Base-by-base conservation (phyloP, 1,140 invertebrate genomes). In the Drosophila bifasciata region DNA sequence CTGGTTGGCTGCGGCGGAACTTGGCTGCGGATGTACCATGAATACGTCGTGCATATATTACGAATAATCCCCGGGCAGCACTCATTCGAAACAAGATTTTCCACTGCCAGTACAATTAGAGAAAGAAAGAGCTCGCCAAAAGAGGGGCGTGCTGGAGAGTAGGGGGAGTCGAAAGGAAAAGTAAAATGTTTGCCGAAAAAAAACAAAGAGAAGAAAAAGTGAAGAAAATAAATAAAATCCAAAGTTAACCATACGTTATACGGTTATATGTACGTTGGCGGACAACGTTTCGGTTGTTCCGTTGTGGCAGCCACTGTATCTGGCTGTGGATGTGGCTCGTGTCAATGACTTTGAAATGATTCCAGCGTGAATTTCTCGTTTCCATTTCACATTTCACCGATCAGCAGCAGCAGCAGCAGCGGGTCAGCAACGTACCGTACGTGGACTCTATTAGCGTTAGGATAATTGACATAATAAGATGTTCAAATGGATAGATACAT, bases 261-360 rank as follows among this genome's bases (percentile, higher is more conserved):
- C 43, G 36, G 36, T 23, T 8, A 45, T 32, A 40, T 46, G 44
- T 50, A 40, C 53, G 44, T 50, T 40, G 49, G 63, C 51, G 59
- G 60, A 66, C 73, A 75, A 71, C 67, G 61, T 61, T 58, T 63
- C 61, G 46, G 39, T 36, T 39, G 67, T 58, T 63, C 61, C 51
- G 39, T 36, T 39, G 49, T 21, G 36, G 41, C 48, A 19, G 59
- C 48, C 53, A 39, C 56, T 45, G 69, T 57, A 41, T 59, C 32
- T 15, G 46, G 28, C 28, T 7, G 32, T 32, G 28, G 28, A 9
- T 11, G 9, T n/a, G 17, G 28, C 51, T 43, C 75, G 74, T 86
- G 83, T 88, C 83, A 86, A 83, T 86, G 83, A 86, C 83, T 88
- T 81, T 86, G 83, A 86, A 86, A 86, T 88, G 74, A 78, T 83